Evolutionary conservation across 2,888 invertebrate genomes (phyloP).

Genomic region (Leucophora obtusa): DNA sequence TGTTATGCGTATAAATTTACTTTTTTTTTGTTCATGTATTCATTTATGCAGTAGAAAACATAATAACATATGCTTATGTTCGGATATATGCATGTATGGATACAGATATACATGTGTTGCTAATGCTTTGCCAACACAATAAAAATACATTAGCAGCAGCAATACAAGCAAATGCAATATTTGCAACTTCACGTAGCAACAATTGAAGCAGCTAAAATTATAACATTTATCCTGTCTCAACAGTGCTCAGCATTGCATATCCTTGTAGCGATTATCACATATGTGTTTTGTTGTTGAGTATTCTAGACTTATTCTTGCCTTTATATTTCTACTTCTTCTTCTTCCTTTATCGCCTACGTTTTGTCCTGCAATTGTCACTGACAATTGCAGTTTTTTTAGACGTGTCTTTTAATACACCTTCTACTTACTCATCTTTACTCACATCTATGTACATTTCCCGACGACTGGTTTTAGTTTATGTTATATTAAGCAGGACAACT

Average conservation of each 20-base stretch:
- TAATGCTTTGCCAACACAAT: not conserved
- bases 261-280: not conserved
- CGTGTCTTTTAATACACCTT: not conserved
- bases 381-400: slow-evolving; percentile 53
- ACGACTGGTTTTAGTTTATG: slow-evolving; percentile 11
- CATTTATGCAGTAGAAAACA: no score
- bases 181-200: slow-evolving; percentile 43
- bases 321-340: not conserved
- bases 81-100: no score
- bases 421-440: not conserved
- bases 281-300: not conserved
- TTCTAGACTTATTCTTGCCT: not conserved
- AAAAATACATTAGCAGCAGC: slow-evolving; percentile 2
- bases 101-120: not conserved
- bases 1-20: no score
- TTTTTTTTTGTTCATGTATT: no score
- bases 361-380: slow-evolving; percentile 56
- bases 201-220: slow-evolving; percentile 49
- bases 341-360: slow-evolving; percentile 8
- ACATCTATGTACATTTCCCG: not conserved
- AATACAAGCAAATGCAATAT: slow-evolving; percentile 29
- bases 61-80: no score
- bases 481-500: slow-evolving; percentile 11
- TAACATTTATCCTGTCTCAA: slow-evolving; percentile 53
- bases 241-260: slow-evolving; percentile 32